These are phyloP conservation scores for Agonopterix heracliana DNA, from an alignment of 2,888 invertebrate species.

Conservation along the genomic window DNA sequence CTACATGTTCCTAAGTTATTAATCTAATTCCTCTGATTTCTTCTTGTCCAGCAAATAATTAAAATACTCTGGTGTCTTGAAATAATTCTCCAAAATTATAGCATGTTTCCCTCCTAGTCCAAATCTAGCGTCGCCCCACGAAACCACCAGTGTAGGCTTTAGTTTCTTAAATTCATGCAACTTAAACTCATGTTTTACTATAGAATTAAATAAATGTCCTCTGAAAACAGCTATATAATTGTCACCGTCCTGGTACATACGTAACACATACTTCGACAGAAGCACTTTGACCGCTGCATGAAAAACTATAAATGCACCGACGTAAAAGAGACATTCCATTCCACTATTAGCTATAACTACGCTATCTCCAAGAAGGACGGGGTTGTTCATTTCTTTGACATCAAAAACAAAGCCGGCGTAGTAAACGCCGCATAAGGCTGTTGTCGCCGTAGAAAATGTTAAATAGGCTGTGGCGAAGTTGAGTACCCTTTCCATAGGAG, in stretches of 20 bases:
- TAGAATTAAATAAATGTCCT: slow-evolving; percentile 47
- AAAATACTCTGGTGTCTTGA: slow-evolving; percentile 61
- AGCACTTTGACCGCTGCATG: slow-evolving; percentile 51
- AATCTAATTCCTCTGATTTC: slow-evolving; percentile 15
- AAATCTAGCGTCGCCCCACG: slow-evolving; percentile 62
- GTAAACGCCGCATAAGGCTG: slow-evolving; percentile 36
- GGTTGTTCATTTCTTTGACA: slow-evolving; percentile 36
- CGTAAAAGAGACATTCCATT: slow-evolving; percentile 48
- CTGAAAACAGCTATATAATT: slow-evolving; percentile 59
- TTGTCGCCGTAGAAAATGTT: slow-evolving; percentile 41
- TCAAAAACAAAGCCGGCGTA: slow-evolving; percentile 49
- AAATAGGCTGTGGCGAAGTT: slow-evolving; percentile 48
- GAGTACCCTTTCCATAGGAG: slow-evolving; percentile 52
- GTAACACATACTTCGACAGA: slow-evolving; percentile 55
- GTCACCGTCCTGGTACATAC: slow-evolving; percentile 60
- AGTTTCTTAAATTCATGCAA: slow-evolving; percentile 54
- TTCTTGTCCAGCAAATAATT: slow-evolving; percentile 48
- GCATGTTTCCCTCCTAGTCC: slow-evolving; percentile 54
- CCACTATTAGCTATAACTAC: slow-evolving; percentile 55
- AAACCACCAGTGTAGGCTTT: slow-evolving; percentile 41
- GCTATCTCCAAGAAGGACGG: slow-evolving; percentile 45
- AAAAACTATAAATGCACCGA: slow-evolving; percentile 49
- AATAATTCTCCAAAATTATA: slow-evolving; percentile 56
- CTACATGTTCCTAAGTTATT: not conserved
- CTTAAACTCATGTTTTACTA: slow-evolving; percentile 49